These are phyloP conservation scores for Endotricha flammealis DNA, from an alignment of 2,888 invertebrate species.

Conservation along the genomic window DNA sequence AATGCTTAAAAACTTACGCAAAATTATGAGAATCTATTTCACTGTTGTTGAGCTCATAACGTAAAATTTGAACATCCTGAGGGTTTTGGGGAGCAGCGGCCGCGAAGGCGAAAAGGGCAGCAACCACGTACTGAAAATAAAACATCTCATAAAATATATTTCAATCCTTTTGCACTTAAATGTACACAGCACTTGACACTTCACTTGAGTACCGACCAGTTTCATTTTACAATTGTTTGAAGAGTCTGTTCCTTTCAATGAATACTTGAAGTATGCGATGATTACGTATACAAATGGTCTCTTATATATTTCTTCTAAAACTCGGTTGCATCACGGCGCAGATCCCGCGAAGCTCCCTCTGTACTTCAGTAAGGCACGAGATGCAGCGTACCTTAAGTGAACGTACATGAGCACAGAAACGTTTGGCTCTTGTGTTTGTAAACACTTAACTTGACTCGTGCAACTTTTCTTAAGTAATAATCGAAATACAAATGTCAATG, in stretches of 20 bases:
- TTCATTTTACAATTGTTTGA: conserved; percentile 56
- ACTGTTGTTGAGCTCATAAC: conserved; percentile 80
- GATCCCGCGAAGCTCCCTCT: conserved; percentile 35
- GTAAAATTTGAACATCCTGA: conserved; percentile 78
- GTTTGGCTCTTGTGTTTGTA: conserved; percentile 33
- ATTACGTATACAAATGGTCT: conserved; percentile 58
- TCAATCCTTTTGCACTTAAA: conserved; percentile 19
- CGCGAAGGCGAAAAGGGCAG: conserved; percentile 33
- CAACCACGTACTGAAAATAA: conserved; percentile 56
- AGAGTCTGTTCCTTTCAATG: conserved; percentile 50
- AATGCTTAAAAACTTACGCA: conserved; percentile 52
- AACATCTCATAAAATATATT: conserved; percentile 17
- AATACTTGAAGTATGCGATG: conserved; percentile 57
- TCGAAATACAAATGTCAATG: conserved; percentile 56
- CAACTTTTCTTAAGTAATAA: conserved; percentile 51
- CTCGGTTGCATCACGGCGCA: conserved; percentile 54
- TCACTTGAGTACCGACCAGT: conserved; percentile 52
- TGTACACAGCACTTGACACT: conserved; percentile 28
- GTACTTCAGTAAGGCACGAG: conserved; percentile 40
- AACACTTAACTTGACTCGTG: conserved; percentile 44
- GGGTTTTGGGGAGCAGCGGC: conserved; percentile 58
- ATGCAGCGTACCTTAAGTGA: conserved; percentile 31
- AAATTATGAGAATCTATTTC: conserved; percentile 79
- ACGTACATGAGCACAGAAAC: conserved; percentile 21
- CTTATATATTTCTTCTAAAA: conserved; percentile 74